Evolutionary conservation across 2,888 invertebrate species (phyloP).

Genomic region (Leptinotarsa tumamoca): DNA sequence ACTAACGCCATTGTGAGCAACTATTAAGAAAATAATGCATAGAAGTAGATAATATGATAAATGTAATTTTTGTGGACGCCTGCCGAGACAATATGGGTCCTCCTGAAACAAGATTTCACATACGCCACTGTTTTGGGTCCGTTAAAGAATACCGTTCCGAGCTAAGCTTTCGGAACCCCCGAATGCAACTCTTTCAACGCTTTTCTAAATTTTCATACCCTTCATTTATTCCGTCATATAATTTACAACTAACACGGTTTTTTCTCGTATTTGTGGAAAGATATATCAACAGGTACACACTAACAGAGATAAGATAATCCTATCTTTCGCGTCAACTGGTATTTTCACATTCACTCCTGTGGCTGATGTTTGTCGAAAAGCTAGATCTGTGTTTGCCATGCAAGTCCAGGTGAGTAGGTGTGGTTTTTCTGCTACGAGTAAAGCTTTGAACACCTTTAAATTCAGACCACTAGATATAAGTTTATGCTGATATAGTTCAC

Average conservation of each 20-base stretch:
- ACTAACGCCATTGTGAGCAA: too few relatives aligned
- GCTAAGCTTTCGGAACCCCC: background rate
- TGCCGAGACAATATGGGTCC: too few relatives aligned
- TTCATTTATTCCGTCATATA: conserved; percentile 27
- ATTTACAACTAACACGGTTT: conserved; percentile 33
- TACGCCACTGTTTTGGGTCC: too few relatives aligned
- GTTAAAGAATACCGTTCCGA: too few relatives aligned
- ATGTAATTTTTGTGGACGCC: background rate
- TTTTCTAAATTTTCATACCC: conserved; percentile 2
- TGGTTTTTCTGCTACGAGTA: background rate
- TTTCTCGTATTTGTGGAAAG: conserved; percentile 41
- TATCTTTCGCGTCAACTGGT: conserved; percentile 36
- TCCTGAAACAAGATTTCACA: too few relatives aligned
- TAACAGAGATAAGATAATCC: conserved; percentile 41
- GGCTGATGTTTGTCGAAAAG: background rate
- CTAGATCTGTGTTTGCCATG: background rate
- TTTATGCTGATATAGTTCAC: too few relatives aligned
- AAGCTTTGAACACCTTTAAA: background rate
- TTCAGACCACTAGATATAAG: too few relatives aligned
- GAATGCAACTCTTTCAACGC: background rate
- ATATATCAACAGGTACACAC: conserved; percentile 44
- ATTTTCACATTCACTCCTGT: too few relatives aligned
- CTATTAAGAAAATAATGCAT: too few relatives aligned
- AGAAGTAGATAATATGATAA: too few relatives aligned
- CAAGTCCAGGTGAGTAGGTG: conserved; percentile 9